Evolutionary conservation across 1,140 invertebrate genomes (phyloP), one percentile per base, ranked within the genome.

Genomic region (Drosophila guanche): DNA sequence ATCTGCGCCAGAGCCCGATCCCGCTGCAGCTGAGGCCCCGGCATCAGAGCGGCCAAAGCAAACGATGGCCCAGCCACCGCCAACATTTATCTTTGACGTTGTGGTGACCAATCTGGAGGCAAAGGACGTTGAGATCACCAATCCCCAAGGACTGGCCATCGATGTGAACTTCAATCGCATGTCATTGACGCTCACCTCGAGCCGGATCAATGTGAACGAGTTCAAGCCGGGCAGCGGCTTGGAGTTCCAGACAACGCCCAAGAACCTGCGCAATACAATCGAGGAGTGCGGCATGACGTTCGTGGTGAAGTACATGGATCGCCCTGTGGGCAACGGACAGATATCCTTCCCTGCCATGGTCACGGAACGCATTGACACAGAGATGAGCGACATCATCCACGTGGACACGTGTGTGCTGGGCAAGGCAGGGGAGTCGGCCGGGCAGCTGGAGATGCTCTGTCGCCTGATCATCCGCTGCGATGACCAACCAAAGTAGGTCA

Each of bases 121-220:
- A 29, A 12, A 23, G 0, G 12, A 7, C 0, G 5, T 10, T 0
- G 3, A 47, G 0, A 48, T 86, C 7, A 22, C 14, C 0, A 56
- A 74, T 23, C 50, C 57, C 0, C 14, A 8, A 0, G 45, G 22
- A 8, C 16, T 81, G 0, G 6, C 60, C 5, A 16, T 86, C 6
- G 25, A 16, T 0, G 42, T 59, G 0, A 66, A 62, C 40, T 81
- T 85, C 8, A 60, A 69, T 37, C 42, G 29, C 1, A 53, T 5
- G 6, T 8, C n/a, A 0, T 7, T 86, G 5, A 2, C 14, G 0
- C 48, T 86, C 7, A 56, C 62, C 1, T 23, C 40, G 0, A 81
- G 76, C 29, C 65, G 73, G 12, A 71, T 84, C 16, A 84, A 84
- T 61, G 72, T 76, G 2, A 50, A 3, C 1, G 80, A 84, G 3